These are phyloP conservation scores for Gymnopithys bicolor DNA, from an alignment of 2,797 vertebrate genomes.

Conservation along the genomic window DNA sequence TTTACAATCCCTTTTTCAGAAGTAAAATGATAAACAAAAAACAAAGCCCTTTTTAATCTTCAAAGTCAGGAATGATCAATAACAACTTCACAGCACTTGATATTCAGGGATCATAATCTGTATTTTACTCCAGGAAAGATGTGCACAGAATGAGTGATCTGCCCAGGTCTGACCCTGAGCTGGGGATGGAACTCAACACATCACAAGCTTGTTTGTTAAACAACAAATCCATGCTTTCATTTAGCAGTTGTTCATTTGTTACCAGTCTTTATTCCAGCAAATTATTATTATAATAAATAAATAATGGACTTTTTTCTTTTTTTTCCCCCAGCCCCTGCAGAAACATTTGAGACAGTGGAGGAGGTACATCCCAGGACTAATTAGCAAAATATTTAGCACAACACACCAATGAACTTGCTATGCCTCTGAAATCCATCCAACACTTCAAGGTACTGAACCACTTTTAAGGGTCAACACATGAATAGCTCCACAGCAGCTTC, in stretches of 20 bases:
- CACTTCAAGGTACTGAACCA: not conserved
- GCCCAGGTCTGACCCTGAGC: not conserved
- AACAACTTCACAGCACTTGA: constrained; percentile 11
- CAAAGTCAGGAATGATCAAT: constrained; percentile 35
- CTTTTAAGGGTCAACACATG: not conserved
- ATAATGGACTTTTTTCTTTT: not conserved
- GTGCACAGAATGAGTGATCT: not conserved
- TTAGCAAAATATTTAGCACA: not conserved
- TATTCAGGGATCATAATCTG: constrained; percentile 29
- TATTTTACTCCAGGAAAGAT: constrained; percentile 13
- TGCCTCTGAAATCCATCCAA: not conserved
- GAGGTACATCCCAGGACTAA: not conserved
- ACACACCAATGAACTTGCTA: not conserved
- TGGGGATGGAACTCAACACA: not conserved
- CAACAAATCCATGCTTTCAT: not conserved
- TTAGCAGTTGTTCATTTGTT: not conserved
- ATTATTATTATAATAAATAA: not conserved
- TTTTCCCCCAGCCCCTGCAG: not conserved
- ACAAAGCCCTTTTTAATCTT: constrained; percentile 57
- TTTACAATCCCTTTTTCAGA: constrained; percentile 32
- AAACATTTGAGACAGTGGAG: not conserved
- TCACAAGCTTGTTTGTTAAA: not conserved
- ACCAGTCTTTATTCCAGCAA: constrained; percentile 1
- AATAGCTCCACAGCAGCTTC: not conserved
- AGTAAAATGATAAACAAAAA: constrained; percentile 57